A percentile compares a stretch with the other conserved stretches of the same genome.
These are phyloP conservation scores for Ephestia elutella DNA, from an alignment of 1,140 invertebrate species.

Conservation along the genomic window DNA sequence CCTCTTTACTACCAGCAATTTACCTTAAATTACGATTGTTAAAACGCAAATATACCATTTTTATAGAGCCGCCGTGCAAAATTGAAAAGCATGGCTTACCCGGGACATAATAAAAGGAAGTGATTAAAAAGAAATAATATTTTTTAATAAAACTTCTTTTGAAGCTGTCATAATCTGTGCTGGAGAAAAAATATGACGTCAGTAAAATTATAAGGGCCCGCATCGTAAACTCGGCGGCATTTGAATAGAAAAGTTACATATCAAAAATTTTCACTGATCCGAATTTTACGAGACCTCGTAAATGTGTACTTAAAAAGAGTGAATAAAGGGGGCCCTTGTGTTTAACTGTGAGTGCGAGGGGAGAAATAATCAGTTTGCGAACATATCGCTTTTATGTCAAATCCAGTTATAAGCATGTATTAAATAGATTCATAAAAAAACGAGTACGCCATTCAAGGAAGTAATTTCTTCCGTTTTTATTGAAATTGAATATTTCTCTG, in stretches of 20 bases:
- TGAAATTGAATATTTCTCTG: neutral
- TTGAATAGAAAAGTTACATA: constrained; percentile 74
- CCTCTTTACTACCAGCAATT: neutral
- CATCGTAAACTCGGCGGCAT: constrained; percentile 67
- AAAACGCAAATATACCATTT: constrained; percentile 43
- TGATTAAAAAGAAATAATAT: constrained; percentile 68
- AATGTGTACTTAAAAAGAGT: constrained; percentile 66
- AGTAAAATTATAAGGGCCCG: constrained; percentile 69
- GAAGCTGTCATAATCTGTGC: constrained; percentile 57
- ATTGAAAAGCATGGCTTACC: constrained; percentile 36
- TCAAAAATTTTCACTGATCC: constrained; percentile 74
- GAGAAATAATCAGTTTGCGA: constrained; percentile 54
- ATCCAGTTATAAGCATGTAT: constrained; percentile 18
- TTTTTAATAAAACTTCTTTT: constrained; percentile 66
- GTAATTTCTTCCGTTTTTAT: constrained; percentile 3
- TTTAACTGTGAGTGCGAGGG: constrained; percentile 60
- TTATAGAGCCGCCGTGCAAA: constrained; percentile 41
- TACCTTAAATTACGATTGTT: constrained; percentile 27
- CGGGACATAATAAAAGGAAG: constrained; percentile 54
- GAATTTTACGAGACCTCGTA: constrained; percentile 73
- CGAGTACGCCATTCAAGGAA: constrained; percentile 6
- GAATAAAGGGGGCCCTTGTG: constrained; percentile 61
- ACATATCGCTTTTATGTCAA: constrained; percentile 26
- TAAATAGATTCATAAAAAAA: constrained; percentile 9
- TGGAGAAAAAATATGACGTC: constrained; percentile 60